These are phyloP conservation scores for Vidua chalybeata DNA, from an alignment of 2,113 vertebrate genomes.

Conservation along the genomic window DNA sequence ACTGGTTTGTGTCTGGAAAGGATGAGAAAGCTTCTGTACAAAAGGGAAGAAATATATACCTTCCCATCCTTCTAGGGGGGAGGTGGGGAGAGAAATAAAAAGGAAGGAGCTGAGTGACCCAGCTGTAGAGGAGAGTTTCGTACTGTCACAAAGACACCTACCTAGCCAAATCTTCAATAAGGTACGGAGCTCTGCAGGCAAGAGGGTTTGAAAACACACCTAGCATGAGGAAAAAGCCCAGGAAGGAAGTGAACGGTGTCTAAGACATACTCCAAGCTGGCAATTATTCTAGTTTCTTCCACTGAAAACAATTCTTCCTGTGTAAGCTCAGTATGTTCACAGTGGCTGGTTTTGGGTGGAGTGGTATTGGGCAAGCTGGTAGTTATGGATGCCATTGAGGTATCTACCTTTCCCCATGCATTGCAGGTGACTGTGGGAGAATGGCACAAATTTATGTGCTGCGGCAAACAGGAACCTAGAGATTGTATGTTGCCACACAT, in stretches of 20 bases:
- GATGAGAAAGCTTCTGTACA: neutral
- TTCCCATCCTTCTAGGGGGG: neutral
- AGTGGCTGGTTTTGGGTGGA: conserved; percentile 34
- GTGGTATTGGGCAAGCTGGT: neutral
- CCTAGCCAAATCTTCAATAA: neutral
- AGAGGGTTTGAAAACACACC: neutral
- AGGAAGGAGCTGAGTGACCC: neutral
- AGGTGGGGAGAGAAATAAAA: neutral
- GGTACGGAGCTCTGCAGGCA: neutral
- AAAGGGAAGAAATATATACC: neutral
- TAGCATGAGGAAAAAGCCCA: neutral
- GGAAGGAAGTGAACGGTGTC: neutral
- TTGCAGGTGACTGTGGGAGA: conserved; percentile 26
- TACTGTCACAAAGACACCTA: neutral
- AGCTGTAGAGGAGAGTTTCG: neutral
- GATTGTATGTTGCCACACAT: conserved; percentile 31
- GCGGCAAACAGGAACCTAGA: conserved; percentile 57
- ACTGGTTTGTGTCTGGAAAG: neutral
- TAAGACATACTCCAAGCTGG: neutral
- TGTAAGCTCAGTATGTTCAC: neutral
- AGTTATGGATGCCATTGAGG: conserved; percentile 43
- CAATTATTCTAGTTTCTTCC: neutral
- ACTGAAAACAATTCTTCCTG: neutral
- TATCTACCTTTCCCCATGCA: conserved; percentile 1
- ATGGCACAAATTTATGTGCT: conserved; percentile 2